Base-by-base conservation (phyloP, 2,888 invertebrate genomes). In the Antheraea yamamai region DNA sequence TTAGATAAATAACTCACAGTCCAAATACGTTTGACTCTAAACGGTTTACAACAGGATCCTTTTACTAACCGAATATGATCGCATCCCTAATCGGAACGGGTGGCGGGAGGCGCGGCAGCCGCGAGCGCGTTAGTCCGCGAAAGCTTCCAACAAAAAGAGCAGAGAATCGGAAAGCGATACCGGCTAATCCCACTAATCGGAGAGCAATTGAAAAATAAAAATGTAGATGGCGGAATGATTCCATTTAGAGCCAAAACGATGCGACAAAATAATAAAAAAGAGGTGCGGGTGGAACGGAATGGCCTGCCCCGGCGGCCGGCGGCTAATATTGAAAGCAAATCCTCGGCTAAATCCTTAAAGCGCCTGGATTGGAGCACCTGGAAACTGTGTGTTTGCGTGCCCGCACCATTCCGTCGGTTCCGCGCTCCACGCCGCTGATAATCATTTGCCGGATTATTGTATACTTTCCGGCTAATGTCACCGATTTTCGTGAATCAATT, bases 281-380 rank as follows among this genome's bases (percentile, higher is more conserved):
- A 47, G 91, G 91, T 89, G 86, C 87, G 87, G 86, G 87, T 84
- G 91, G 91, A 91, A 90, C 92, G 89, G 91, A 89, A 89, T 88
- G 92, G 87, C 88, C 85, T 85, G 90, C 88, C 87, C 87, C 90
- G 90, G 88, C 87, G 91, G 89, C 91, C 91, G 90, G 87, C 89
- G 91, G 91, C 94, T 95, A 94, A 95, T 95, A 95, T 95, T 95
- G 95, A 95, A 95, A 95, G 93, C 95, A 95, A 95, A 95, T 94
- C 95, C 95, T 91, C 92, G 89, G 82, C 89, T 95, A 95, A 95
- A 94, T 90, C 95, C 95, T 95, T 95, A 95, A 95, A 95, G 95
- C 95, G 93, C 90, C 89, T 86, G 92, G 93, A 90, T 92, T 88
- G 87, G 88, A 91, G 91, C 94, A 95, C 95, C 95, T 95, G 95